A percentile compares a stretch with the other conserved stretches of the same genome.
These are phyloP conservation scores for Morelia viridis DNA, from an alignment of 2,797 vertebrate genomes.

Conservation along the genomic window DNA sequence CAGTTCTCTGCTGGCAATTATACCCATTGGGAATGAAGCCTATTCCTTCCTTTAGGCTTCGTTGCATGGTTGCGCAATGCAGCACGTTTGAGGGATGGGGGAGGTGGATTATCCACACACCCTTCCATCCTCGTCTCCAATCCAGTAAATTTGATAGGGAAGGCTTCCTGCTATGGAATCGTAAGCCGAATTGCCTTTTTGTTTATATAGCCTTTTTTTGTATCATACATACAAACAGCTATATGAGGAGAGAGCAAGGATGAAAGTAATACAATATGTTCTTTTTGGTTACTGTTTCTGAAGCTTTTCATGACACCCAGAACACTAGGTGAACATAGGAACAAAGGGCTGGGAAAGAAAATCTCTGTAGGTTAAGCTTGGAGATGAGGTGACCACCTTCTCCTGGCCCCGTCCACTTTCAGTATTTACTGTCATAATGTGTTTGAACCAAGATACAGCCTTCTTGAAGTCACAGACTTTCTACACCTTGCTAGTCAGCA, in stretches of 20 bases:
- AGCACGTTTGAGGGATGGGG: not conserved
- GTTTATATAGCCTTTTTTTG: not conserved
- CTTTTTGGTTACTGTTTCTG: fast-evolving
- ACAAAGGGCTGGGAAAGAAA: constrained; percentile 18
- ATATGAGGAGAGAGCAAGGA: not conserved
- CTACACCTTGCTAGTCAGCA: constrained; percentile 79
- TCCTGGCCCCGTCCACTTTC: not conserved
- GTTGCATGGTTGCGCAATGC: not conserved
- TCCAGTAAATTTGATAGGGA: not conserved
- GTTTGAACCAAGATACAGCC: not conserved
- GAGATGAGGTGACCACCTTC: not conserved
- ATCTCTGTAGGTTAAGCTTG: constrained; percentile 15
- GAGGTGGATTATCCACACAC: not conserved
- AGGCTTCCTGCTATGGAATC: not conserved
- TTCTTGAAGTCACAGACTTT: fast-evolving
- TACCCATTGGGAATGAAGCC: not conserved
- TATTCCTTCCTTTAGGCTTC: not conserved
- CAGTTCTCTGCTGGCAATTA: too few species aligned
- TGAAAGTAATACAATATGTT: not conserved
- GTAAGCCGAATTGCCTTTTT: not conserved
- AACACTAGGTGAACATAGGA: not conserved
- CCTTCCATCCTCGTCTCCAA: not conserved
- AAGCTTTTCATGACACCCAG: not conserved
- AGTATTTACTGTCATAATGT: not conserved
- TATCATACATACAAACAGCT: not conserved